These are phyloP conservation scores for Trimorus sp. DNA, from an alignment of 2,888 invertebrate species.

Conservation along the genomic window DNA sequence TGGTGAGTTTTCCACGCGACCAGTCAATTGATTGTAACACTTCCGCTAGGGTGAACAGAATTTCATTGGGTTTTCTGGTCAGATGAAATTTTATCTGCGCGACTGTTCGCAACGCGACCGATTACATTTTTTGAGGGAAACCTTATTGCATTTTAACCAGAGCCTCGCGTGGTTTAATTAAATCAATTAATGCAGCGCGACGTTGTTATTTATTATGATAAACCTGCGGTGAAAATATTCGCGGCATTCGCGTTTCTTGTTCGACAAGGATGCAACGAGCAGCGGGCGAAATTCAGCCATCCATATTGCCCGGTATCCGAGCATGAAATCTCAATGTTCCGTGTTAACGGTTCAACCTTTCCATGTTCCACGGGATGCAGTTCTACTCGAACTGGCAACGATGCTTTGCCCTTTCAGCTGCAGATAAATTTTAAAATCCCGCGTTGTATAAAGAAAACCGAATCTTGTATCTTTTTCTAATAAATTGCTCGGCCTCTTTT, in stretches of 20 bases:
- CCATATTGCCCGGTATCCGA: slow-evolving; percentile 49
- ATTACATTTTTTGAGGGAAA: not conserved
- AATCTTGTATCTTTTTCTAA: slow-evolving; percentile 17
- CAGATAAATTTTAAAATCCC: slow-evolving; percentile 24
- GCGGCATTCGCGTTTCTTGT: slow-evolving; percentile 14
- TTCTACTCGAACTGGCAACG: slow-evolving; percentile 41
- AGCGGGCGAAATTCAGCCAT: slow-evolving; percentile 42
- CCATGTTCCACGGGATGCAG: slow-evolving; percentile 35
- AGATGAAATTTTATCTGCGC: too few relatives aligned
- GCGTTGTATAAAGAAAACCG: slow-evolving; percentile 7
- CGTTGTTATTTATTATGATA: slow-evolving; percentile 24
- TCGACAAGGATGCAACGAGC: slow-evolving; percentile 36
- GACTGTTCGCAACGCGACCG: not conserved
- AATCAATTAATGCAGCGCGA: slow-evolving; percentile 17
- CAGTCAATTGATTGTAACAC: too few relatives aligned
- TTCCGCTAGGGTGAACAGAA: too few relatives aligned
- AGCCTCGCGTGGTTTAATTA: slow-evolving; percentile 19
- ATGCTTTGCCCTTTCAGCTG: slow-evolving; percentile 44
- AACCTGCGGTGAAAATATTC: slow-evolving; percentile 29
- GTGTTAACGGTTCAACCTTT: slow-evolving; percentile 59
- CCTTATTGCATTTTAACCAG: slow-evolving; percentile 9
- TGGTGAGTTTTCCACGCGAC: too few relatives aligned
- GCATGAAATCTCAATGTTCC: slow-evolving; percentile 57
- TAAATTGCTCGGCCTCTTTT: not conserved
- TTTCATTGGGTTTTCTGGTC: too few relatives aligned